Evolutionary conservation across 2,888 invertebrate species (phyloP).

Genomic region (Pandemis heparana): DNA sequence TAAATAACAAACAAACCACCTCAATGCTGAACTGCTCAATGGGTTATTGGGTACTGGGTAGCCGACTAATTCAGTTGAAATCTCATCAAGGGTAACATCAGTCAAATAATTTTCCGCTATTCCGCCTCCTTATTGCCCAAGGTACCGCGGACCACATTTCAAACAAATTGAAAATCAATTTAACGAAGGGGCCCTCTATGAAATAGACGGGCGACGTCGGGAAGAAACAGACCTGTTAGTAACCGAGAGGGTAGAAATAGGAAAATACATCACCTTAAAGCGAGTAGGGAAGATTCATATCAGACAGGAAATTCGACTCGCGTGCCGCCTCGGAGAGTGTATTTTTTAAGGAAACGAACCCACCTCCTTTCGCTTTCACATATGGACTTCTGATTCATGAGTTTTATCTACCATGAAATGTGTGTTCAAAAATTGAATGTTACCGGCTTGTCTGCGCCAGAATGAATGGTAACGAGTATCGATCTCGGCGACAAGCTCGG

Average conservation of each 20-base stretch:
- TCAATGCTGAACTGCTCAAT: slow-evolving; percentile 17
- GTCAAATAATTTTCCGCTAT: slow-evolving; percentile 80
- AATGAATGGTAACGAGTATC: slow-evolving; percentile 69
- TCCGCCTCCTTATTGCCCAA: slow-evolving; percentile 76
- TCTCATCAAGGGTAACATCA: slow-evolving; percentile 71
- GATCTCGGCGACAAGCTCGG: slow-evolving; percentile 47
- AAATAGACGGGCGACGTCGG: slow-evolving; percentile 63
- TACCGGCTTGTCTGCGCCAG: slow-evolving; percentile 65
- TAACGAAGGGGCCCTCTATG: slow-evolving; percentile 71
- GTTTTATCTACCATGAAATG: slow-evolving; percentile 84
- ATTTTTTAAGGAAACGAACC: slow-evolving; percentile 78
- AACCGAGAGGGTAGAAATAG: slow-evolving; percentile 75
- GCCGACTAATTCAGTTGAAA: slow-evolving; percentile 66
- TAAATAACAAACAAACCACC: slow-evolving; percentile 31
- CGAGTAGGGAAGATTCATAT: slow-evolving; percentile 85
- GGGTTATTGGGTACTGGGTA: slow-evolving; percentile 35
- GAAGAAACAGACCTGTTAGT: slow-evolving; percentile 62
- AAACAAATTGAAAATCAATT: slow-evolving; percentile 85
- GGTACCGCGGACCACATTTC: slow-evolving; percentile 81
- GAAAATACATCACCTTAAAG: slow-evolving; percentile 85
- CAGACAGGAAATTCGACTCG: slow-evolving; percentile 83
- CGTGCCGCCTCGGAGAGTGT: slow-evolving; percentile 71
- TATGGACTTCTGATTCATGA: slow-evolving; percentile 84
- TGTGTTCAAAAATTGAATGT: slow-evolving; percentile 79
- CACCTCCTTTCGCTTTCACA: slow-evolving; percentile 75